Conservation (phyloP, 2,113 vertebrate genomes). For the Grammomys dolichurus region DNA sequence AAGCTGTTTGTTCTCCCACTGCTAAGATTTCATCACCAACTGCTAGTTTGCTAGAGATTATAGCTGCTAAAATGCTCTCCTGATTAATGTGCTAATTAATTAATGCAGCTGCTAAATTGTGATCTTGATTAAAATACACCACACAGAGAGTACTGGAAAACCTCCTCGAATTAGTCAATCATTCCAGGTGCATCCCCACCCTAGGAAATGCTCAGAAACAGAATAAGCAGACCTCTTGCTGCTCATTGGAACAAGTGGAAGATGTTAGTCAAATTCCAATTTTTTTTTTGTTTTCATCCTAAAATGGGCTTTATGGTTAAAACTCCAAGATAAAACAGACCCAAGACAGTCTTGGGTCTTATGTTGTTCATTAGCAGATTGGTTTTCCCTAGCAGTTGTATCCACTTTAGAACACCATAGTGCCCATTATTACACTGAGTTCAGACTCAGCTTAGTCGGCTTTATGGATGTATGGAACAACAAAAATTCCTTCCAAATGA, state of each 20-base stretch:
- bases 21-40: conserved; percentile 75
- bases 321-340: background rate
- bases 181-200: conserved; percentile 35
- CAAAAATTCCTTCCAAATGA: background rate
- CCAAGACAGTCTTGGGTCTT: background rate
- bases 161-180: conserved; percentile 62
- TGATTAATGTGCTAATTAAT: conserved; percentile 85
- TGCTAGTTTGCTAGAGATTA: conserved; percentile 77
- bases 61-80: conserved; percentile 79
- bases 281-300: background rate
- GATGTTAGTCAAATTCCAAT: background rate
- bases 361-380: background rate
- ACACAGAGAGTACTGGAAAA: conserved; percentile 73
- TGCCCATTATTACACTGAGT: background rate
- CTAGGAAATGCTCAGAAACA: background rate
- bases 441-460: background rate
- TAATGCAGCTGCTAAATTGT: conserved; percentile 82
- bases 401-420: background rate
- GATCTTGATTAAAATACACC: conserved; percentile 78
- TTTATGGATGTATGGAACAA: background rate
- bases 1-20: conserved; percentile 62
- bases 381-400: background rate
- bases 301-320: background rate
- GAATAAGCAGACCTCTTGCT: background rate
- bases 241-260: background rate